Evolutionary conservation across 2,113 vertebrate genomes (phyloP).

Genomic region (Coreoperca whiteheadi): DNA sequence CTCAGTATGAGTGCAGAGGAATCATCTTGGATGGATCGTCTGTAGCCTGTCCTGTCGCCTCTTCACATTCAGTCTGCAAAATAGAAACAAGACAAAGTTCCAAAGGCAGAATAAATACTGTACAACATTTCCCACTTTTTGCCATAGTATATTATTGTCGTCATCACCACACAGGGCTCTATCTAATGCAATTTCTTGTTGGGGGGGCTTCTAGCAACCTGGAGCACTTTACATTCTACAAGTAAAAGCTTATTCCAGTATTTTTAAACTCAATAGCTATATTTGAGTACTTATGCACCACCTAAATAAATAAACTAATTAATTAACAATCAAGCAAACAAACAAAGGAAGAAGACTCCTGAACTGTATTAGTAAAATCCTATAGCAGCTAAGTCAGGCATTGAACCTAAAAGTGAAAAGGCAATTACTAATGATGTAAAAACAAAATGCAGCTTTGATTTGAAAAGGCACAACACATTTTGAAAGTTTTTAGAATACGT

Average conservation of each 20-base stretch:
- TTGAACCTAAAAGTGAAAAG: neutral
- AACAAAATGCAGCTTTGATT: constrained; percentile 2
- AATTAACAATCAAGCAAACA: neutral
- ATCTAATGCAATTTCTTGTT: neutral
- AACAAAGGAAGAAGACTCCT: neutral
- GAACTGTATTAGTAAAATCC: neutral
- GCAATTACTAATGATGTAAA: neutral
- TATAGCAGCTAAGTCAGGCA: neutral
- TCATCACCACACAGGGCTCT: neutral
- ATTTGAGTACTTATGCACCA: neutral
- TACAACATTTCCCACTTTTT: neutral
- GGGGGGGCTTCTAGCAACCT: neutral
- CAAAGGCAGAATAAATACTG: neutral
- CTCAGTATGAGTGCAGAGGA: constrained; percentile 26
- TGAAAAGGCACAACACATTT: neutral
- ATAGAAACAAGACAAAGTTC: neutral
- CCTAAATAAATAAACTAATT: neutral
- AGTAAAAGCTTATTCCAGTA: neutral
- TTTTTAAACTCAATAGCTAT: neutral
- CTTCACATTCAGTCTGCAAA: neutral
- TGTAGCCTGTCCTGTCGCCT: neutral
- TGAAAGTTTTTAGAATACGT: neutral
- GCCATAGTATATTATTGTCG: neutral
- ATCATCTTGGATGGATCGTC: constrained; percentile 5
- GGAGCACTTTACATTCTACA: neutral